Percentiles rank a stretch among this genome's conserved stretches.
Conservation (phyloP, 2,113 vertebrate genomes). For the Barnardius zonarius region DNA sequence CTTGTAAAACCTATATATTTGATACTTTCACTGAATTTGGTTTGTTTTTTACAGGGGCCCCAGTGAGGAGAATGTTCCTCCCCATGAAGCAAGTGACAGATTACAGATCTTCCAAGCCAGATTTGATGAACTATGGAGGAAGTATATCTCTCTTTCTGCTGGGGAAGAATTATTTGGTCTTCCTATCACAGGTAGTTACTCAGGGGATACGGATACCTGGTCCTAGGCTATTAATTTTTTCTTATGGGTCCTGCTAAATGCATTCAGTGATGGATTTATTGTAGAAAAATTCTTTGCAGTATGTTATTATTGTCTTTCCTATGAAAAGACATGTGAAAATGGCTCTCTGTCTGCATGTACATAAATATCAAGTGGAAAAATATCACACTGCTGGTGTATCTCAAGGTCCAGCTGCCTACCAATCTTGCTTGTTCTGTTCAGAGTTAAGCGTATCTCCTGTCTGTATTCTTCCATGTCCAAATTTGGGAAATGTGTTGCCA, state of each 20-base stretch:
- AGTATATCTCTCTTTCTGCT: constrained; percentile 73
- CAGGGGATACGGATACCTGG: neutral
- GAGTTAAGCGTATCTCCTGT: neutral
- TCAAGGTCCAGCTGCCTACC: neutral
- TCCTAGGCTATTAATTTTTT: neutral
- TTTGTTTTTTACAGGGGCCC: constrained; percentile 72
- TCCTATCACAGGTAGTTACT: constrained; percentile 72
- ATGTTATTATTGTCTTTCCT: neutral
- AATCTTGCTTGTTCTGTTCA: neutral
- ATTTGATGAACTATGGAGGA: constrained; percentile 83
- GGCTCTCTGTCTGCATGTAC: neutral
- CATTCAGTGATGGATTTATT: neutral
- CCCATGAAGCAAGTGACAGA: constrained; percentile 78
- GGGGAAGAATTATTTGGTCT: constrained; percentile 86
- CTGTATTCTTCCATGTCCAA: neutral
- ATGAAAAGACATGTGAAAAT: neutral
- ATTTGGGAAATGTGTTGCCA: neutral
- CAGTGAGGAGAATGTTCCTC: constrained; percentile 69
- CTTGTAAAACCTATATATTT: neutral
- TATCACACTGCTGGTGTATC: neutral
- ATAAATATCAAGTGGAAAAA: neutral
- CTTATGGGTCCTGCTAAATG: neutral
- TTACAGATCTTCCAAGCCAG: constrained; percentile 81
- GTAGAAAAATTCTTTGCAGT: neutral
- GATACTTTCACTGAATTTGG: neutral